phyloP scores from a whole-genome alignment of 23 tunicate genomes.

The Styela plicata region DNA sequence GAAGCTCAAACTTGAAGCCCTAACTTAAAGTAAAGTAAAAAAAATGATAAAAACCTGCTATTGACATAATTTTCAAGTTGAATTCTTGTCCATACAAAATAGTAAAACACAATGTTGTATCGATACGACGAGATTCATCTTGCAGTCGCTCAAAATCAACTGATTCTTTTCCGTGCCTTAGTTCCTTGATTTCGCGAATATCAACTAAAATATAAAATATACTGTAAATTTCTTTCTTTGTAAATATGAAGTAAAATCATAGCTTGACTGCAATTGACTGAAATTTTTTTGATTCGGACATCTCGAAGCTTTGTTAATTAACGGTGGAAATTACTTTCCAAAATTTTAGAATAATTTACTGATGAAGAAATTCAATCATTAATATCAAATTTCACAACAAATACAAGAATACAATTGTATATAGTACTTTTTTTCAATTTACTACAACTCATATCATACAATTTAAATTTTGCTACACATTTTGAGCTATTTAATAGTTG shows the following conservation, averaged over 20 bases:
- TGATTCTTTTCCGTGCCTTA: conserved; percentile 76
- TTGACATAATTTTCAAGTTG: conserved; percentile 67
- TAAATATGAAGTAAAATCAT: neutral
- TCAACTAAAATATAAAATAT: conserved; percentile 44
- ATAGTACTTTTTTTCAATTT: no score
- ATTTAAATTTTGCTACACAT: no score
- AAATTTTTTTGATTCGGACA: no score
- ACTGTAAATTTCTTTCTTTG: neutral
- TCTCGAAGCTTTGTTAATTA: no score
- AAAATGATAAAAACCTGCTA: conserved; percentile 48
- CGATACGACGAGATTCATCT: conserved; percentile 76
- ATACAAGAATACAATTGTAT: no score
- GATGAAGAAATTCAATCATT: no score
- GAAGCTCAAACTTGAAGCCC: no score
- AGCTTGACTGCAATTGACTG: neutral
- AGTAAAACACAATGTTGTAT: conserved; percentile 69
- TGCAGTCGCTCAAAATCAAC: conserved; percentile 69
- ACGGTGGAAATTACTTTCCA: neutral
- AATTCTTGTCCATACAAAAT: conserved; percentile 89
- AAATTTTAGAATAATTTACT: neutral
- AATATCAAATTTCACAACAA: neutral
- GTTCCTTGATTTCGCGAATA: conserved; percentile 86
- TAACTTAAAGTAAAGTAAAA: neutral
- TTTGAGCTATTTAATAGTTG: no score
- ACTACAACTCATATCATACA: no score